These are phyloP conservation scores for Oxygymnocypris stewartii DNA, from an alignment of 2,113 vertebrate species.

Conservation along the genomic window DNA sequence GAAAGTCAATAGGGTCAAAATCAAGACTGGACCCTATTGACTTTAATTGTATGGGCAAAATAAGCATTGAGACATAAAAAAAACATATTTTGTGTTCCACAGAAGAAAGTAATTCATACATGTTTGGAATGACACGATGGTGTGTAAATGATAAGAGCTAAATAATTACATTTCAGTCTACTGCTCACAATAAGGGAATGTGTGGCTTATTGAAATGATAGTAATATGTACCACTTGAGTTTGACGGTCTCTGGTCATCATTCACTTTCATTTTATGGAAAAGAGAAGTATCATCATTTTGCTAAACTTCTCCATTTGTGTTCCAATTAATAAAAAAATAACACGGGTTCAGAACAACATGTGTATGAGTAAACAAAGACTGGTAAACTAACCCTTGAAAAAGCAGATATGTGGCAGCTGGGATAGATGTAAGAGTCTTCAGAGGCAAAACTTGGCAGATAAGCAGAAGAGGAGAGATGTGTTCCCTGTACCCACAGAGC, in stretches of 20 bases:
- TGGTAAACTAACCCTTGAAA: not conserved
- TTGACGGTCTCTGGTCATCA: too few relatives aligned
- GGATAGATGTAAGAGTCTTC: not conserved
- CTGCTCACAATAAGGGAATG: not conserved
- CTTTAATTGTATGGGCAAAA: not conserved
- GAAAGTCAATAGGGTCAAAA: not conserved
- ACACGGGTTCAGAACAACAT: not conserved
- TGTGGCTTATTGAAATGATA: not conserved
- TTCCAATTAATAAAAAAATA: not conserved
- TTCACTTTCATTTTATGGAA: not conserved
- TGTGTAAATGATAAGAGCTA: too few relatives aligned
- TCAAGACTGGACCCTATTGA: not conserved
- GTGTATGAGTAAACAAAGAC: not conserved
- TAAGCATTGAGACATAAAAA: not conserved
- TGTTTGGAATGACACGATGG: too few relatives aligned
- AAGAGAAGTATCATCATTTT: not conserved
- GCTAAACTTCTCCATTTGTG: not conserved
- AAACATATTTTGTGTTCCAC: not conserved
- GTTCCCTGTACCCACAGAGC: conserved; percentile 10
- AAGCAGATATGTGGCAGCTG: not conserved
- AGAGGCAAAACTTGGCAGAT: not conserved
- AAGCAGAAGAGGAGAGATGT: not conserved
- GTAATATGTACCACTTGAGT: not conserved
- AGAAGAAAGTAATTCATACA: not conserved
- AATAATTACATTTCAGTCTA: not conserved